Base-by-base conservation (phyloP, 2,797 vertebrate species). In the Chrysocyon brachyurus region DNA sequence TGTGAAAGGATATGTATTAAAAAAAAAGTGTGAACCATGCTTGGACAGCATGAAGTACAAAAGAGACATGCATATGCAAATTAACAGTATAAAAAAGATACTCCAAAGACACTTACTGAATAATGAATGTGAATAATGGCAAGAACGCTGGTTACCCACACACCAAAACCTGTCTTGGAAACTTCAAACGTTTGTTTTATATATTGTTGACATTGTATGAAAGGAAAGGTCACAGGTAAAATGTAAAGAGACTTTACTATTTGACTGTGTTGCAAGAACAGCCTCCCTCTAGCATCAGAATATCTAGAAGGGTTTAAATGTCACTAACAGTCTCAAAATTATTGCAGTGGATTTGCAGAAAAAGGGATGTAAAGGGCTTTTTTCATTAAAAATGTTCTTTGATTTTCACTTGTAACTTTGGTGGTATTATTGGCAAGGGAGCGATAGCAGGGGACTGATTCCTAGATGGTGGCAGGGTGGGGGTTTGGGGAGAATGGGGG, bases 361-460 rank as follows among this genome's bases (percentile, higher is more conserved):
- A 87, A 64, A 31, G 64, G 61, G 90, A 96, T 77, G 57, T 86
- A 46, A 91, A 90, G 68, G 87, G 82, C 22, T 57, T 79, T 97
- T 98, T 97, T 91, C 94, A 97, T 98, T 96, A 96, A 97, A 97
- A 97, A 97, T 95, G 93, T 97, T 97, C 97, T 97, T 96, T 97
- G 95, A 96, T 97, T 96, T 94, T 94, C 68, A 78, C 15, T 83
- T 91, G 93, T 84, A 96, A 70, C 84, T 94, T 87, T 90, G 64
- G 70, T 1, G 6, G 85, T 2, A 0, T 72, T 94, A 94, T 81
- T 94, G 94, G 95, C 96, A 93, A 94, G 90, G 93, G 91, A 97
- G 33, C 3, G 1, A 70, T 70, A 40, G 46, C 15, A 73, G 22
- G 90, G 54, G 68, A 66, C 49, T 7, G 0, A 26, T 88, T 90